A percentile compares a stretch with the other conserved stretches of the same genome.
These are phyloP conservation scores for Phorcus lineatus DNA, from an alignment of 2,888 invertebrate genomes.

Conservation along the genomic window DNA sequence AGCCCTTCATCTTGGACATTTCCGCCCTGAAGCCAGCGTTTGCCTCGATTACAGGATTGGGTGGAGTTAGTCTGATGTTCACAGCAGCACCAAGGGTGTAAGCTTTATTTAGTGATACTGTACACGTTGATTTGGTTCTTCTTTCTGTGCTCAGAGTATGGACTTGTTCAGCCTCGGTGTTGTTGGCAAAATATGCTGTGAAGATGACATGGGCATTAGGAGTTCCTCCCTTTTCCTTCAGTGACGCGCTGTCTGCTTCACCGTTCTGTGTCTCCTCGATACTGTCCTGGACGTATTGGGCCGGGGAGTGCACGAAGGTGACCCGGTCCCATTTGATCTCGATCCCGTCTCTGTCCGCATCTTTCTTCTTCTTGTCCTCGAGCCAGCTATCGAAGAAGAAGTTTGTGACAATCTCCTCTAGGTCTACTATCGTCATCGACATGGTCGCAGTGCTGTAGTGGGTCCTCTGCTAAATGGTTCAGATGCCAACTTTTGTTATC, in stretches of 20 bases:
- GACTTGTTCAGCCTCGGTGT: conserved; percentile 71
- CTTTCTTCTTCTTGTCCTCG: conserved; percentile 56
- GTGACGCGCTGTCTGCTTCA: not conserved
- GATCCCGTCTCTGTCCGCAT: conserved; percentile 65
- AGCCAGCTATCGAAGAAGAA: conserved; percentile 59
- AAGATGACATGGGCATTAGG: conserved; percentile 69
- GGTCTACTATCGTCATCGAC: conserved; percentile 58
- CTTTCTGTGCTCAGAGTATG: conserved; percentile 75
- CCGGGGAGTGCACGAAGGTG: conserved; percentile 68
- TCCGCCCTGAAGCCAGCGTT: conserved; percentile 74
- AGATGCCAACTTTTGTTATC: too few relatives aligned
- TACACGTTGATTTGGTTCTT: conserved; percentile 72
- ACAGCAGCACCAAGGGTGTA: conserved; percentile 65
- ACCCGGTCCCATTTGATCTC: conserved; percentile 74
- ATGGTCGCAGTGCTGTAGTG: conserved; percentile 29
- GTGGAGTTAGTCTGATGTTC: conserved; percentile 71
- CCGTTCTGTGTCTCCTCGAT: conserved; percentile 9
- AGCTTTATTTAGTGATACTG: conserved; percentile 64
- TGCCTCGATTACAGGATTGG: conserved; percentile 74
- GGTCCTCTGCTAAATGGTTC: not conserved
- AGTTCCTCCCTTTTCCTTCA: conserved; percentile 42
- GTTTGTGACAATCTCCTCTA: conserved; percentile 60
- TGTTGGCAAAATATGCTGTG: conserved; percentile 73
- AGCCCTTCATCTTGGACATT: conserved; percentile 69
- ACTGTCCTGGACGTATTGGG: conserved; percentile 62